Base-by-base conservation (phyloP, 2,888 invertebrate genomes). In the Chironomus riparius region DNA sequence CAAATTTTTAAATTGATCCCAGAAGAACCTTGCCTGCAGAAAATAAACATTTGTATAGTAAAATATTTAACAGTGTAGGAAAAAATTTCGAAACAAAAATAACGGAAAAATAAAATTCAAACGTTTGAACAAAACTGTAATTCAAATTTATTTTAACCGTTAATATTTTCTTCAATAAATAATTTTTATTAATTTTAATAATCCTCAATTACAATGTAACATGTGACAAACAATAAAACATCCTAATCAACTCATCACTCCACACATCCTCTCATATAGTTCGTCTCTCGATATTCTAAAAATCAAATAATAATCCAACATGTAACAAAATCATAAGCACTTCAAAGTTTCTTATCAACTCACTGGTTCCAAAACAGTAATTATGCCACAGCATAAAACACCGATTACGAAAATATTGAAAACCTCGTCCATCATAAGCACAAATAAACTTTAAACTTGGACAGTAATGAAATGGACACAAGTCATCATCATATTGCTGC, bases 371-470 rank as follows among this genome's bases (percentile, higher is more conserved):
- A 13, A 21, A 65, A 13, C 65, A 65, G 21, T 65, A 65, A 5
- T 65, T 65, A 24, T 65, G 65, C 65, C 65, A 65, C 7, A 65
- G 12, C 65, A 65, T 65, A 5, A 24, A 71, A 28, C 71, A 71
- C 5, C 13, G 21, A 18, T 71, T 71, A 5, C 71, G 71, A 56
- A 71, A 71, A 71, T 71, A 71, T 56, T 71, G 71, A 56, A 48
- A 71, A n/a, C n/a, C n/a, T 1, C n/a, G 6, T 5, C 71, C 71
- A 50, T 71, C 56, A 50, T 22, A 50, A 2, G 71, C 71, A 50
- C 71, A 71, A 24, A 71, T 13, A 24, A 71, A 71, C 5, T 22
- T 71, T 2, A 50, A 47, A 56, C 71, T 48, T 5, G 24, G 22
- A 50, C 71, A 71, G 13, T 48, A 70, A 15, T 38, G 69, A 47